Percentiles rank a stretch among this genome's conserved stretches.
Evolutionary conservation across 2,797 vertebrate species (phyloP).

Genomic region (Rhyacichthys aspro): DNA sequence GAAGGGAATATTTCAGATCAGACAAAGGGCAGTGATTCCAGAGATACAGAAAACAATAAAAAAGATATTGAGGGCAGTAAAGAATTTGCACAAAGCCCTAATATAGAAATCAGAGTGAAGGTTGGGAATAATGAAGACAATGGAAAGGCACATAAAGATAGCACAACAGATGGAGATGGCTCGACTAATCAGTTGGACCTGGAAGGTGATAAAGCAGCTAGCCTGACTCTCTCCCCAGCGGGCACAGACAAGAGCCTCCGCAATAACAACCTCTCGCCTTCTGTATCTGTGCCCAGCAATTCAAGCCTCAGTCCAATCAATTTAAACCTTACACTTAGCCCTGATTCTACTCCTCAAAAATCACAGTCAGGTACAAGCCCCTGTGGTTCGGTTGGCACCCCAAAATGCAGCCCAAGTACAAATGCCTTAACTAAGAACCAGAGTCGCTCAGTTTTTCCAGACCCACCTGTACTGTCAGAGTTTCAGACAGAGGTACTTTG

Average conservation of each 20-base stretch:
- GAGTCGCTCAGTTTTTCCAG: constrained; percentile 53
- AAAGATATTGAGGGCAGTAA: constrained; percentile 47
- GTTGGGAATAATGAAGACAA: constrained; percentile 50
- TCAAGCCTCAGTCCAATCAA: constrained; percentile 72
- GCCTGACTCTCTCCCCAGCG: constrained; percentile 65
- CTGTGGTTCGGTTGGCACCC: constrained; percentile 57
- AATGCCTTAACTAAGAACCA: constrained; percentile 74
- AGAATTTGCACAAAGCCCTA: constrained; percentile 43
- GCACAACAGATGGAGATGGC: constrained; percentile 64
- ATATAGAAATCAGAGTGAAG: constrained; percentile 56
- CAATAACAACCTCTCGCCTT: constrained; percentile 71
- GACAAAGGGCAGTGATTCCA: constrained; percentile 36
- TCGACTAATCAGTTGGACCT: constrained; percentile 56
- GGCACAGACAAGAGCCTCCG: constrained; percentile 62
- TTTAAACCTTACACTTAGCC: constrained; percentile 74
- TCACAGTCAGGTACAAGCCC: constrained; percentile 69
- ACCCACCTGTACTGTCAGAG: constrained; percentile 76
- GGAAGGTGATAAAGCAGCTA: constrained; percentile 67
- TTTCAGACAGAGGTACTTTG: constrained; percentile 84
- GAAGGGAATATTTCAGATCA: constrained; percentile 40
- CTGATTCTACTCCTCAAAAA: constrained; percentile 76
- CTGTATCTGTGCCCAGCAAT: constrained; percentile 72
- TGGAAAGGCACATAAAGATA: constrained; percentile 54
- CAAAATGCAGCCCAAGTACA: constrained; percentile 67
- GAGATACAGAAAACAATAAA: constrained; percentile 28